These are phyloP conservation scores for Conus betulinus DNA, from an alignment of 1,140 invertebrate species.

Conservation along the genomic window DNA sequence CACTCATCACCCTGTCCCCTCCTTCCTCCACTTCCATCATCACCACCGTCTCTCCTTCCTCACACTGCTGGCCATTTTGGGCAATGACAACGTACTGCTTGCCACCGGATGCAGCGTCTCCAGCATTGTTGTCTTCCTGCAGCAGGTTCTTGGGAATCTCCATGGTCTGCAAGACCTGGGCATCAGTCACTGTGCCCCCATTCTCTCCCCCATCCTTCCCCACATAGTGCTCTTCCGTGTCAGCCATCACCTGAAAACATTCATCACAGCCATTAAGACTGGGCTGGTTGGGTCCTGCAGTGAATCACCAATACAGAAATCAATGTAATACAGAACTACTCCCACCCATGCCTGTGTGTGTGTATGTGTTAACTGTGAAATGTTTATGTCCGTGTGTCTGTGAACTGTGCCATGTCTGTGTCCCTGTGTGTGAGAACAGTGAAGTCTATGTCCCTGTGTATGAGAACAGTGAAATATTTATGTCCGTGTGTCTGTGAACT, in stretches of 20 bases:
- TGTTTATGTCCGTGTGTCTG: no score
- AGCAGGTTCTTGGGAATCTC: slow-evolving; percentile 48
- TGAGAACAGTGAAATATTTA: no score
- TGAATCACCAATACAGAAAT: neutral
- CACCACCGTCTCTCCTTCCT: slow-evolving; percentile 32
- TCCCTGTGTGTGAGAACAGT: no score
- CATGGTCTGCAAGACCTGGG: slow-evolving; percentile 43
- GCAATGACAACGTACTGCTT: slow-evolving; percentile 28
- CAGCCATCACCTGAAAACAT: slow-evolving; percentile 23
- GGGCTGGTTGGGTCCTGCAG: neutral
- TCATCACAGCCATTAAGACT: neutral
- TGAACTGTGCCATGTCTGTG: no score
- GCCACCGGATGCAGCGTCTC: slow-evolving; percentile 38
- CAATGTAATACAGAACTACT: no score
- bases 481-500: no score
- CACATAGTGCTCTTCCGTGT: slow-evolving; percentile 22
- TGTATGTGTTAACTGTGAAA: no score
- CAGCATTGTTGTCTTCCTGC: slow-evolving; percentile 44
- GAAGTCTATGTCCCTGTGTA: no score
- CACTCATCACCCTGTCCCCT: slow-evolving; percentile 19
- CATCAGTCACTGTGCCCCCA: slow-evolving; percentile 40
- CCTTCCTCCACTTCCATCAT: slow-evolving; percentile 35
- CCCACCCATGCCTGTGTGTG: no score
- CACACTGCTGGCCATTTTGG: slow-evolving; percentile 23
- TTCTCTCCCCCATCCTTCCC: slow-evolving; percentile 18